A percentile compares a stretch with the other conserved stretches of the same genome.
Conservation (phyloP, 1,140 invertebrate genomes). For the Drosophila trapezifrons region DNA sequence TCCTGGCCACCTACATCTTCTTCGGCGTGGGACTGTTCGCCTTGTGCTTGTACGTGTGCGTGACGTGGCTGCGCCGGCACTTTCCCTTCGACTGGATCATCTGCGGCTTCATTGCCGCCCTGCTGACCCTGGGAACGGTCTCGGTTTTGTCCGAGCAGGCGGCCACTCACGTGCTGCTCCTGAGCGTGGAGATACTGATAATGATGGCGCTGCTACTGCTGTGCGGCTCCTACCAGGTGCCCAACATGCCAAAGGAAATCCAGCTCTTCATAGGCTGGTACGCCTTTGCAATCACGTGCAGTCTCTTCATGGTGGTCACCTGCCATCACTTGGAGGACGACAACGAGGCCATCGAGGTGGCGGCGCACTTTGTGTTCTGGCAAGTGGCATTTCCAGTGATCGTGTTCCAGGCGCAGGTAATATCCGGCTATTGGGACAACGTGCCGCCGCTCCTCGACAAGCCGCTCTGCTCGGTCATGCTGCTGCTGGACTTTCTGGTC, state of each 20-base stretch:
- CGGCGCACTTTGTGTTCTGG: conserved; percentile 19
- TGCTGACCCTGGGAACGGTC: conserved; percentile 25
- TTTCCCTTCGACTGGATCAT: conserved; percentile 50
- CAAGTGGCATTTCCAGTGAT: conserved; percentile 30
- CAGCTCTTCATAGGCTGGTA: conserved; percentile 25
- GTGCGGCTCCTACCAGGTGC: conserved; percentile 34
- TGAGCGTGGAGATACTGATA: conserved; percentile 28
- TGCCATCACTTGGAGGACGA: neutral
- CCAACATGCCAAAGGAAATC: neutral
- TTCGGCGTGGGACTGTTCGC: conserved; percentile 2
- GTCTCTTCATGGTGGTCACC: neutral
- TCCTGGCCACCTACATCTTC: conserved; percentile 1
- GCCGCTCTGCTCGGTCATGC: conserved; percentile 41
- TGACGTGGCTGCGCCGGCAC: conserved; percentile 17
- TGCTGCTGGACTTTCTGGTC: conserved; percentile 53
- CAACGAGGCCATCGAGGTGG: neutral
- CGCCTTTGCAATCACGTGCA: neutral
- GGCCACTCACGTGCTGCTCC: neutral
- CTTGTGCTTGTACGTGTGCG: conserved; percentile 28
- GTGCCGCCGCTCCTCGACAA: conserved; percentile 22
- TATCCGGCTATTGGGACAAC: conserved; percentile 30
- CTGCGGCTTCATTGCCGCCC: conserved; percentile 11
- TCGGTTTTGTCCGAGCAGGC: conserved; percentile 3
- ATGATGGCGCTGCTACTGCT: conserved; percentile 30
- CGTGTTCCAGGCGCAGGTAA: conserved; percentile 51